A percentile compares a stretch with the other conserved stretches of the same genome.
Conservation (phyloP, 2,888 invertebrate genomes). For the Athrips mouffetella region DNA sequence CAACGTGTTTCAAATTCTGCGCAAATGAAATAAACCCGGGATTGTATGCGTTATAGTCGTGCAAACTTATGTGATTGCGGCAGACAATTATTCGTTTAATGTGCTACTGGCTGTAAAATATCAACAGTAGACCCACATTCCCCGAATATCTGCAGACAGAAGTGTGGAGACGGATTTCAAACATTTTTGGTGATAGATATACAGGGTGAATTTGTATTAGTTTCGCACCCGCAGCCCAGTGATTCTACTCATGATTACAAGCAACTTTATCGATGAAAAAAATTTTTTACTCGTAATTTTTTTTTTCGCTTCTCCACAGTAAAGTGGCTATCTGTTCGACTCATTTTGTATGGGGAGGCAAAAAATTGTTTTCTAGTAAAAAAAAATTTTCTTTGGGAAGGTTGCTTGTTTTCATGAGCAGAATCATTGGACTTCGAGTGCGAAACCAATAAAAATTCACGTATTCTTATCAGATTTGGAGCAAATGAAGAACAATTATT, state of each 20-base stretch:
- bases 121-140: slow-evolving; percentile 59
- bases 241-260: neutral
- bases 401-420: no score
- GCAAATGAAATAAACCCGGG: slow-evolving; percentile 19
- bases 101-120: slow-evolving; percentile 59
- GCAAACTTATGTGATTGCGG: slow-evolving; percentile 47
- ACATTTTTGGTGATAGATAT: neutral
- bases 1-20: slow-evolving; percentile 8
- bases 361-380: no score
- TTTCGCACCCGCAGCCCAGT: neutral
- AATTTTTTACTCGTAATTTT: no score
- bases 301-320: no score
- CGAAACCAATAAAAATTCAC: no score
- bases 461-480: no score
- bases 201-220: neutral
- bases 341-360: no score
- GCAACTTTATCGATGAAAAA: no score
- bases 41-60: slow-evolving; percentile 27
- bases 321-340: no score
- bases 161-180: slow-evolving; percentile 40
- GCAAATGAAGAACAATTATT: no score
- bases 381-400: no score
- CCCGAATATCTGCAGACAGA: slow-evolving; percentile 40
- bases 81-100: slow-evolving; percentile 60
- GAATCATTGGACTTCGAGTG: no score